Conservation (phyloP, 1,140 invertebrate species). For the Lordiphosa mommai region DNA sequence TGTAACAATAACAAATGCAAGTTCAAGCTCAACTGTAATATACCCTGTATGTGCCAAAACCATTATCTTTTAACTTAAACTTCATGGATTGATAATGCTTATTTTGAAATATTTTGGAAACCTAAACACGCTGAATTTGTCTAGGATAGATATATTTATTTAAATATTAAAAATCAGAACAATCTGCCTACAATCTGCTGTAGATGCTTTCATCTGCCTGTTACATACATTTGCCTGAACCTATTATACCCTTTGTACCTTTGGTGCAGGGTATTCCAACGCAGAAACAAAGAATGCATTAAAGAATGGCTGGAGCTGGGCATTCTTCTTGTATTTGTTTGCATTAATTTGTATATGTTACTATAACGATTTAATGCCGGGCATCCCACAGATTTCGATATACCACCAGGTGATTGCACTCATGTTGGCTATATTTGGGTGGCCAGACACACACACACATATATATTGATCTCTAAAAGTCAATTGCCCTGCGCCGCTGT, state of each 20-base stretch:
- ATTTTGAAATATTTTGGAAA: too few species aligned
- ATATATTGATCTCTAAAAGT: conserved; percentile 1
- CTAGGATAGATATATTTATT: too few species aligned
- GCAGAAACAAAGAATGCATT: conserved; percentile 8
- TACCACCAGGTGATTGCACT: conserved; percentile 63
- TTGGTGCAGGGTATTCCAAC: too few species aligned
- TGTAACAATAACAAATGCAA: conserved; percentile 2
- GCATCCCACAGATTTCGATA: conserved; percentile 37
- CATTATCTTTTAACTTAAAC: too few species aligned
- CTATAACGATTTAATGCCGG: conserved; percentile 67
- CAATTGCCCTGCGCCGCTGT: background rate
- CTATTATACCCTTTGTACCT: too few species aligned
- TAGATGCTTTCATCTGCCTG: too few species aligned
- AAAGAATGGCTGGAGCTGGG: conserved; percentile 5
- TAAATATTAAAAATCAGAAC: too few species aligned
- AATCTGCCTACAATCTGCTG: too few species aligned
- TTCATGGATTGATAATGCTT: too few species aligned
- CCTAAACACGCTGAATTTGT: too few species aligned
- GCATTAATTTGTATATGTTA: conserved; percentile 76
- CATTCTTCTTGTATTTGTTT: conserved; percentile 62
- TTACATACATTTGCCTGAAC: background rate
- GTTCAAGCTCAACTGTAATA: too few species aligned
- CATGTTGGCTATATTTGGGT: conserved; percentile 28
- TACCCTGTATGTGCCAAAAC: too few species aligned
- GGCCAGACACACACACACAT: conserved; percentile 2